phyloP scores from a whole-genome alignment of 2,113 vertebrate genomes.

The Hydrolagus affinis region DNA sequence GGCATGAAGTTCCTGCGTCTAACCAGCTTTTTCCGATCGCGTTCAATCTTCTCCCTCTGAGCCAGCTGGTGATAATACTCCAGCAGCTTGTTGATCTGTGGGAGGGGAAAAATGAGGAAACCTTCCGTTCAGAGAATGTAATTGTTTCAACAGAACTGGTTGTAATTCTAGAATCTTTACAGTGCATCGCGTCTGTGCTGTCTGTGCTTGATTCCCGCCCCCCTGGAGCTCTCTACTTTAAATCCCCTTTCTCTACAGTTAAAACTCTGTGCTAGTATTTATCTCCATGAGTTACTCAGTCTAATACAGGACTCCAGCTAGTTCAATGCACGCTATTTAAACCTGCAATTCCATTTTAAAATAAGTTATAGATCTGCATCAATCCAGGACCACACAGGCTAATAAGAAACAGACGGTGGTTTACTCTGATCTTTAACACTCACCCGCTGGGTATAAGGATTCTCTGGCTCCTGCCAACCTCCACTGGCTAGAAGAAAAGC shows the following conservation, averaged over 20 bases:
- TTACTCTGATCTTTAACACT: conserved; percentile 37
- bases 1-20: conserved; percentile 89
- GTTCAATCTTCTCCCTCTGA: conserved; percentile 90
- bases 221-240: too few relatives aligned
- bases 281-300: too few relatives aligned
- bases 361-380: too few relatives aligned
- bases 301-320: too few relatives aligned
- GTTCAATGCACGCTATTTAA: too few relatives aligned
- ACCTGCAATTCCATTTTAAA: too few relatives aligned
- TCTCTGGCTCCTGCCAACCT: conserved; percentile 97
- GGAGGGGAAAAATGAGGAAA: conserved; percentile 27
- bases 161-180: not conserved
- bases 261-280: too few relatives aligned
- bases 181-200: not conserved
- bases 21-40: conserved; percentile 89
- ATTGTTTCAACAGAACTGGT: not conserved
- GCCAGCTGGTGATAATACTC: conserved; percentile 97
- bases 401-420: too few relatives aligned
- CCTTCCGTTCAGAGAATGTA: not conserved
- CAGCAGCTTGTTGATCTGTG: conserved; percentile 89
- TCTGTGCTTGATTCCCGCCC: too few relatives aligned
- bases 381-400: too few relatives aligned
- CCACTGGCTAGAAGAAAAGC: conserved; percentile 75
- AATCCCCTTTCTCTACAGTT: too few relatives aligned
- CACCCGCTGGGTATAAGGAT: conserved; percentile 82